Percentiles rank a stretch among this genome's conserved stretches.
Evolutionary conservation across 2,113 vertebrate species (phyloP).

Genomic region (Salminus brasiliensis): DNA sequence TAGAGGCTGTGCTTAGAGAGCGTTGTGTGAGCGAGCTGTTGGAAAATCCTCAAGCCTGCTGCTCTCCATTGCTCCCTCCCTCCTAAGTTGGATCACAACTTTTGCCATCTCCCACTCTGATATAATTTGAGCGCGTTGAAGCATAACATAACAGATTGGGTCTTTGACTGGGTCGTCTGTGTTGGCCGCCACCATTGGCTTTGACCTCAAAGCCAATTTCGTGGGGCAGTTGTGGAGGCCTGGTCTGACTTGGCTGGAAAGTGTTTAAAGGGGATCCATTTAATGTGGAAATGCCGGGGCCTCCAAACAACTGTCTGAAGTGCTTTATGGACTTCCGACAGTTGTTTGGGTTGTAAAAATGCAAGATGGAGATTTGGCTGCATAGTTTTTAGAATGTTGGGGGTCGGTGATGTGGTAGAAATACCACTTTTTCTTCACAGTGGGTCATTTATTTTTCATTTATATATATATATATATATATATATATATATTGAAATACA

Average conservation of each 20-base stretch:
- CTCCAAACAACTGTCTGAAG: not conserved
- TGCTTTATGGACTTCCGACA: not conserved
- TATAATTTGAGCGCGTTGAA: slow-evolving; percentile 21
- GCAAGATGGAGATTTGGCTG: not conserved
- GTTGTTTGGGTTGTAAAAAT: too few relatives aligned
- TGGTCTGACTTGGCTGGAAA: not conserved
- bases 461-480: too few relatives aligned
- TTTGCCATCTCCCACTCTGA: slow-evolving; percentile 24
- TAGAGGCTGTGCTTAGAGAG: slow-evolving; percentile 27
- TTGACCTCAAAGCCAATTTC: slow-evolving; percentile 3
- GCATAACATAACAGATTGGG: slow-evolving; percentile 26
- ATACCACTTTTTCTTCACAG: too few relatives aligned
- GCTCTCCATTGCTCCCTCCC: slow-evolving; percentile 15
- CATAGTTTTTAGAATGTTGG: not conserved
- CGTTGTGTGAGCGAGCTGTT: slow-evolving; percentile 5
- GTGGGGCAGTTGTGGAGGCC: not conserved
- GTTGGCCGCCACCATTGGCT: not conserved
- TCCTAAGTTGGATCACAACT: slow-evolving; percentile 16
- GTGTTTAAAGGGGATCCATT: not conserved
- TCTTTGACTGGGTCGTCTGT: slow-evolving; percentile 6
- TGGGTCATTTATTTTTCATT: too few relatives aligned
- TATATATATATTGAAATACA: too few relatives aligned
- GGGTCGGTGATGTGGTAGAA: too few relatives aligned
- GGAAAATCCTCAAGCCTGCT: slow-evolving; percentile 31
- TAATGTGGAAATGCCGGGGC: not conserved